Evolutionary conservation across 2,888 invertebrate genomes (phyloP).

Genomic region (Platycnemis pennipes): DNA sequence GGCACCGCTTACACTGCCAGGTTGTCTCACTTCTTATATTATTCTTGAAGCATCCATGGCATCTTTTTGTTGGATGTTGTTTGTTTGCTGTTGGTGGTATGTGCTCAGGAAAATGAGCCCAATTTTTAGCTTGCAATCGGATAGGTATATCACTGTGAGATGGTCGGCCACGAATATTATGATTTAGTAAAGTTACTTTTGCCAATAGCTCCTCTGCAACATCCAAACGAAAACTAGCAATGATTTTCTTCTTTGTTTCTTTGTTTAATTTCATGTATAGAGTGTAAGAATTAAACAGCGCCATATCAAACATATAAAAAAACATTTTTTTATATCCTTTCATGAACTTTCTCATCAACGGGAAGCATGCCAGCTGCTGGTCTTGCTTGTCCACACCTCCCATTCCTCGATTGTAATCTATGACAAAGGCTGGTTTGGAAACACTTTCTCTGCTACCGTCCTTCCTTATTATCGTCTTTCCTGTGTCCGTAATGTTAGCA

Average conservation of each 20-base stretch:
- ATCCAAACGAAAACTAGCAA: slow-evolving; percentile 71
- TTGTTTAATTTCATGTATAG: slow-evolving; percentile 70
- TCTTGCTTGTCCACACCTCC: slow-evolving; percentile 72
- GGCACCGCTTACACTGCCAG: too few relatives aligned
- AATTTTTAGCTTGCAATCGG: slow-evolving; percentile 71
- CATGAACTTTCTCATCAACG: slow-evolving; percentile 72
- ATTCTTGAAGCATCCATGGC: too few relatives aligned
- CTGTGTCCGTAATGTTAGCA: too few relatives aligned
- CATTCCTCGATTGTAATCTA: slow-evolving; percentile 73
- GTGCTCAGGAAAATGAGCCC: too few relatives aligned
- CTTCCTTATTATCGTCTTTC: slow-evolving; percentile 49
- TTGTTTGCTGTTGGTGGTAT: too few relatives aligned
- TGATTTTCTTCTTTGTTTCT: too few relatives aligned
- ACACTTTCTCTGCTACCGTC: background rate
- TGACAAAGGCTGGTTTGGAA: slow-evolving; percentile 72
- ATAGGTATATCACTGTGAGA: slow-evolving; percentile 68
- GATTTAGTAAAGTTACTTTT: slow-evolving; percentile 71
- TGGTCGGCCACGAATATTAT: slow-evolving; percentile 71
- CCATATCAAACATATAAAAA: slow-evolving; percentile 72
- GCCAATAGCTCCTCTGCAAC: slow-evolving; percentile 71
- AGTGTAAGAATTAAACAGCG: slow-evolving; percentile 71
- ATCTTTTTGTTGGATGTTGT: too few relatives aligned
- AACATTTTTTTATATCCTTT: slow-evolving; percentile 73
- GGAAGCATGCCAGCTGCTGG: slow-evolving; percentile 72
- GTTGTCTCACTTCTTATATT: too few relatives aligned